phyloP scores from a whole-genome alignment of 64 coral and sea anemone species.

The Montipora efflorescens region DNA sequence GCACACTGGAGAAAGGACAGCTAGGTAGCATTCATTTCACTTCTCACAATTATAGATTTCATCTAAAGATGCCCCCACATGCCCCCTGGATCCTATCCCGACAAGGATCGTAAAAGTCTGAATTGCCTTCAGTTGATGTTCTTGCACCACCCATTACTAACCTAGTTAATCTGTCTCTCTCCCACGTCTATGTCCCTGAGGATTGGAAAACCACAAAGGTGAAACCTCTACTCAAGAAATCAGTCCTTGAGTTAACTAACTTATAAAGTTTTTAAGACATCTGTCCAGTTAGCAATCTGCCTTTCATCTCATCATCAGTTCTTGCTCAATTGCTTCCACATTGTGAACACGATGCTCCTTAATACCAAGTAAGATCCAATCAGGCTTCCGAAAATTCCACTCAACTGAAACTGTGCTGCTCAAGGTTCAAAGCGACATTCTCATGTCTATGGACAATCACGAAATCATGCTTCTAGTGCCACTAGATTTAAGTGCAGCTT shows the following conservation, averaged over 20 bases:
- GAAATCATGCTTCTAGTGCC: too few species aligned
- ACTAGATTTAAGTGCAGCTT: too few species aligned
- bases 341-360: neutral
- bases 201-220: neutral
- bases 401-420: neutral
- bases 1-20: too few species aligned
- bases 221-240: neutral
- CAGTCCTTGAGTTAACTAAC: neutral
- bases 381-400: neutral
- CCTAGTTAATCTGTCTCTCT: neutral
- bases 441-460: too few species aligned
- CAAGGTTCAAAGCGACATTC: too few species aligned
- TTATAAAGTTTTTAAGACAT: neutral
- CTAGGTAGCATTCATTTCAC: too few species aligned
- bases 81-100: neutral
- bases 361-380: neutral
- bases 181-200: neutral
- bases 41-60: too few species aligned
- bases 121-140: neutral
- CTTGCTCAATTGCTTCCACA: neutral
- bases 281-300: neutral
- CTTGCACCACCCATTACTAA: neutral
- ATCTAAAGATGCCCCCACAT: neutral
- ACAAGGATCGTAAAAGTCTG: neutral
- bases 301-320: neutral